phyloP scores from a whole-genome alignment of 2,888 invertebrate species.

The Acanthacorydalis orientalis region DNA sequence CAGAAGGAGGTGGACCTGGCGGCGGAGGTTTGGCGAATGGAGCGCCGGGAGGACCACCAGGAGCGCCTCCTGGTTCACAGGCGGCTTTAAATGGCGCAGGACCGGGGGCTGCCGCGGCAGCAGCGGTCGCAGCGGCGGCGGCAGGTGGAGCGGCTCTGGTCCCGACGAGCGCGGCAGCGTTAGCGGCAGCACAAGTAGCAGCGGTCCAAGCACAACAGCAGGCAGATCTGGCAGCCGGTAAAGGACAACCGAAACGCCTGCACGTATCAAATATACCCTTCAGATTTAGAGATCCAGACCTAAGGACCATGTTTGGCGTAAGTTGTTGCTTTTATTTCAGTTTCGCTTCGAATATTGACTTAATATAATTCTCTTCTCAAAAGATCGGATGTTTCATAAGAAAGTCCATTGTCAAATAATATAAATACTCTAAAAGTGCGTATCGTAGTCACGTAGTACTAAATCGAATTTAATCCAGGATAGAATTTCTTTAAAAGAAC shows the following conservation, averaged over 20 bases:
- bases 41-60: slow-evolving; percentile 28
- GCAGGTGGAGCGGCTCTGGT: slow-evolving; percentile 32
- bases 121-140: slow-evolving; percentile 23
- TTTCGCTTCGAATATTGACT: no score
- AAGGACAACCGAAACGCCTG: slow-evolving; percentile 80
- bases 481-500: no score
- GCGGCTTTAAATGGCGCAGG: slow-evolving; percentile 25
- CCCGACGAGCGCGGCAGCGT: slow-evolving; percentile 25
- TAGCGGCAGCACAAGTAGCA: slow-evolving; percentile 25
- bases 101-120: slow-evolving; percentile 21
- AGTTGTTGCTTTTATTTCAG: slow-evolving; percentile 23
- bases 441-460: no score
- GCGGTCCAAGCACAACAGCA: slow-evolving; percentile 26
- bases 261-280: slow-evolving; percentile 99
- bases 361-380: no score
- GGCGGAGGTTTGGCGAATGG: slow-evolving; percentile 25
- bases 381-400: no score
- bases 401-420: no score
- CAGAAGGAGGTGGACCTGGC: slow-evolving; percentile 27
- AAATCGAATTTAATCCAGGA: no score
- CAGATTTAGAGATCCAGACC: slow-evolving; percentile 96
- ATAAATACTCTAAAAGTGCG: no score
- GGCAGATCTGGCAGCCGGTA: slow-evolving; percentile 36
- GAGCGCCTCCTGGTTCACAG: slow-evolving; percentile 30
- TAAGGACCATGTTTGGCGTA: slow-evolving; percentile 97